Evolutionary conservation across 2,888 invertebrate species (phyloP), one percentile per base, ranked within the genome.

Genomic region (Entomobrya multifasciata): DNA sequence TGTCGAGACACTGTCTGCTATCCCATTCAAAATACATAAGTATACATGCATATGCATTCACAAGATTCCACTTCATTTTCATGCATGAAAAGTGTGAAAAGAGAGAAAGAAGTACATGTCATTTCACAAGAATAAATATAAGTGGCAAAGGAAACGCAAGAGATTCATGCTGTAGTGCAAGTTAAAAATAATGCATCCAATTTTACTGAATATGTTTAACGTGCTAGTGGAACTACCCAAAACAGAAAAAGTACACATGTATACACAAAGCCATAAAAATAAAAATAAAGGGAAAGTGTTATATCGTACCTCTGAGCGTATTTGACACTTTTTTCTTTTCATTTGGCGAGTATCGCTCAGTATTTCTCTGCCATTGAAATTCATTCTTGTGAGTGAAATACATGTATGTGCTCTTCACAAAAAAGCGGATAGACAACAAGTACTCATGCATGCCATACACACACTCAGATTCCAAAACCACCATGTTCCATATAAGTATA

Each of bases 221-320:
- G n/a, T 13, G 17, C 36, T 15, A 11, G 22, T 60, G 36, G n/a
- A n/a, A n/a, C 27, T 0, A 4, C 1, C 30, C 11, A 70, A 25
- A 15, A 27, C 30, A 36, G 55, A 17, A 55, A 52, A 36, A 36
- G 13, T 25, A 25, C n/a, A 41, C 13, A 11, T 15, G 36, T 36
- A 36, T 13, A n/a, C 1, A 25, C 25, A 49, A 60, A 78, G 44
- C 44, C 62, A 78, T 78, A 78, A 78, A 78, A 78, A 78, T 78
- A 78, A 78, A 78, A 78, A 60, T 60, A 77, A 57, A 77, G 77
- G 49, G 67, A 65, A 65, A 65, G 49, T 65, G 65, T 60, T 78
- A 76, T 76, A 76, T 70, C 70, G 49, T 22, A 70, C 74, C 74
- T 74, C 22, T 22, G 74, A 74, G 55, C 74, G 25, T n/a, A 74